Evolutionary conservation across 1,140 invertebrate species (phyloP), one percentile per base, ranked within the genome.

Genomic region (Heterodera carotae): DNA sequence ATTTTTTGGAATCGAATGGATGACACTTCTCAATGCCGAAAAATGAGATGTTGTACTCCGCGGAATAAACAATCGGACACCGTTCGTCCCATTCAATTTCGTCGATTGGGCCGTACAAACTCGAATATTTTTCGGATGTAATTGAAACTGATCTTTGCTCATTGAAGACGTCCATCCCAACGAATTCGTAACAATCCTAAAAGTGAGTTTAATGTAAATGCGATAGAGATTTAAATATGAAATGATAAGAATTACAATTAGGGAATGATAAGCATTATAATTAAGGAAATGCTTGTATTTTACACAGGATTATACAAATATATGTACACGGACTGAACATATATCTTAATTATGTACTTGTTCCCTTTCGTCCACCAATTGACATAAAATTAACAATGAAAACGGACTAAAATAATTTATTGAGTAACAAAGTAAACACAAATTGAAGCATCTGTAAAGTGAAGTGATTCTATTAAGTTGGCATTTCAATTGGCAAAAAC

Each of bases 1-100:
- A 94, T 90, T 94, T 95, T 80, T 91, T 91, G 2, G 93, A 91
- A 91, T 95, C 93, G 89, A 95, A 94, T n/a, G 93, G 92, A 90
- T 94, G 93, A 25, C 93, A 89, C 85, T 92, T 93, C 88, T 94
- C 93, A 66, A 94, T 88, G 29, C 93, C 92, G 83, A 90, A 89
- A 86, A 94, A 93, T n/a, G 90, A 90, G 75, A 95, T 93, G 89
- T 94, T 93, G 88, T 95, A 95, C 72, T 92, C 90, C 36, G 91
- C 87, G 74, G 91, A 89, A 86, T 93, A 94, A 2, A 94, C 90
- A 76, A 94, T 91, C 7, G 93, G 93, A 85, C 89, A 89, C 71
- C 89, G 87, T 39, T 76, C 34, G 22, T 56, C 48, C 12, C 22
- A 15, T 4, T 22, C 12, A 22, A 56, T 22, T 56, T 56, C 48